Evolutionary conservation across 2,113 vertebrate species (phyloP).

Genomic region (Cottus gobio): DNA sequence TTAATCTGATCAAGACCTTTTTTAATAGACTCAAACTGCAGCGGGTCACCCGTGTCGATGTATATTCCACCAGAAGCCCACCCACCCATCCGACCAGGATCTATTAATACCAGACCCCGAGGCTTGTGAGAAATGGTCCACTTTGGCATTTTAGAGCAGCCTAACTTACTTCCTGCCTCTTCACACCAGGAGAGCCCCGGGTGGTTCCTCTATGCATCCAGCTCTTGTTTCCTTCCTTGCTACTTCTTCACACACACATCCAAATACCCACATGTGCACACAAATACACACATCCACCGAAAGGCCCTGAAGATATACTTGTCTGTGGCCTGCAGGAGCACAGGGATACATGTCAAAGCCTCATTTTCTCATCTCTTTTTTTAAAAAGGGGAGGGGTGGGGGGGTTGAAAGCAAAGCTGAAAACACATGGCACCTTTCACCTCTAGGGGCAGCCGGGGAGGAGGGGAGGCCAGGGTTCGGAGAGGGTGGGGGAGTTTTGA

Average conservation of each 20-base stretch:
- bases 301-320: constrained; percentile 49
- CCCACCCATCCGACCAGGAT: constrained; percentile 33
- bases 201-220: constrained; percentile 62
- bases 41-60: constrained; percentile 31
- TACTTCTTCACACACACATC: constrained; percentile 44
- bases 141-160: constrained; percentile 57
- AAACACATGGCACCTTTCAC: constrained; percentile 80
- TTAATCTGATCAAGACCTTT: background rate
- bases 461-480: constrained; percentile 26
- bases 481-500: constrained; percentile 43
- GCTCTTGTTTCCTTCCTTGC: constrained; percentile 71
- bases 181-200: constrained; percentile 68
- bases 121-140: constrained; percentile 56
- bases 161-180: constrained; percentile 76
- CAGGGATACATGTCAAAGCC: constrained; percentile 59
- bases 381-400: constrained; percentile 22
- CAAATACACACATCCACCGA: constrained; percentile 28
- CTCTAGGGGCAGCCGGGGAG: constrained; percentile 48
- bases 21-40: constrained; percentile 4
- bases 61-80: constrained; percentile 45
- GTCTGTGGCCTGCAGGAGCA: constrained; percentile 40
- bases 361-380: constrained; percentile 52
- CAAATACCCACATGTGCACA: constrained; percentile 14
- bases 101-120: constrained; percentile 68
- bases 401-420: constrained; percentile 56